Percentiles rank a stretch among this genome's conserved stretches.
Evolutionary conservation across 2,888 invertebrate species (phyloP).

Genomic region (Parascotia fuliginaria): DNA sequence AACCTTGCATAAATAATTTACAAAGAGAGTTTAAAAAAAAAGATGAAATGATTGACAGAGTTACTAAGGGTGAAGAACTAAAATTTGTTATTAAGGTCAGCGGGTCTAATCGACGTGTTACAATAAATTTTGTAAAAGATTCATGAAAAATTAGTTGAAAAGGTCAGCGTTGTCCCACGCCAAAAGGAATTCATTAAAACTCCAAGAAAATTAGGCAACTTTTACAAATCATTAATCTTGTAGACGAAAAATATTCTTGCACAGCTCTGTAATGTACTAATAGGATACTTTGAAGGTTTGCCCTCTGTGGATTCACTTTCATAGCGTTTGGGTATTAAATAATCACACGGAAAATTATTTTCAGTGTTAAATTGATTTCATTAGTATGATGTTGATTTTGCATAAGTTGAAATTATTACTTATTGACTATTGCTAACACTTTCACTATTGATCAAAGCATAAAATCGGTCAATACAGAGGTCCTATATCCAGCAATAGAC

Average conservation of each 20-base stretch:
- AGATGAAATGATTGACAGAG: not conserved
- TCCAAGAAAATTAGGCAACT: conserved; percentile 57
- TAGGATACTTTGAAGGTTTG: not conserved
- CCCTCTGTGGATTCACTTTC: not conserved
- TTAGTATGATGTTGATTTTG: not conserved
- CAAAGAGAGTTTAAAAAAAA: not conserved
- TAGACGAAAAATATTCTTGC: conserved; percentile 43
- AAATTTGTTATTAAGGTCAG: conserved; percentile 6
- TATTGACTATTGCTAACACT: too few relatives aligned
- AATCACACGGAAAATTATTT: not conserved
- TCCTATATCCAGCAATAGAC: too few relatives aligned
- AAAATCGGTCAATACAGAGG: too few relatives aligned
- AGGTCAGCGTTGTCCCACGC: conserved; percentile 28
- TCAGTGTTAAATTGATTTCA: not conserved
- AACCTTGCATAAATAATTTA: too few relatives aligned
- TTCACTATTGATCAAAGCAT: too few relatives aligned
- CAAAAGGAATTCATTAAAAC: conserved; percentile 53
- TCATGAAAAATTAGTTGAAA: conserved; percentile 25
- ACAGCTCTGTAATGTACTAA: conserved; percentile 13
- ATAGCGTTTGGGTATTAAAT: not conserved
- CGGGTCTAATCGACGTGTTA: conserved; percentile 12
- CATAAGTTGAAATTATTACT: too few relatives aligned
- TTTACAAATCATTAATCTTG: conserved; percentile 62
- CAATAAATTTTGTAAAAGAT: conserved; percentile 20
- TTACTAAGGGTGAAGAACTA: conserved; percentile 1